These are phyloP conservation scores for Camelus bactrianus DNA, from an alignment of 2,113 vertebrate genomes.

Conservation along the genomic window DNA sequence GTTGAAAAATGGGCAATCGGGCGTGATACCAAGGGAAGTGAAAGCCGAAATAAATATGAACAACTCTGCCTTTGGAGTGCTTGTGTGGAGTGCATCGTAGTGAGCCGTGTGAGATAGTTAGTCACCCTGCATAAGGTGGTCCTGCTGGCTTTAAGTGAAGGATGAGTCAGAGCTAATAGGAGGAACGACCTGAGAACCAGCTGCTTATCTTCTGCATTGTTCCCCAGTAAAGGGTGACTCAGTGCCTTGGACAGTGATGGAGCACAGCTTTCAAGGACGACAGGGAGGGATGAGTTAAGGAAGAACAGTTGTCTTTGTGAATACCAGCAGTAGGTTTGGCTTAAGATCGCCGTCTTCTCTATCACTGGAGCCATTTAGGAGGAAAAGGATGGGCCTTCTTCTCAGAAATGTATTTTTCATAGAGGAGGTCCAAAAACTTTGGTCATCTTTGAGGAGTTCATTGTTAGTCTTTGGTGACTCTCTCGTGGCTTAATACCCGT, in stretches of 20 bases:
- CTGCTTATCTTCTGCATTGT: neutral
- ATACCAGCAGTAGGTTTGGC: neutral
- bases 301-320: neutral
- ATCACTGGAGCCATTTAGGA: neutral
- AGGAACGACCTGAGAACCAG: neutral
- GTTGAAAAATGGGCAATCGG: neutral
- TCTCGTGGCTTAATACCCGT: neutral
- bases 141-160: neutral
- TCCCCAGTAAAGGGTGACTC: neutral
- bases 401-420: neutral
- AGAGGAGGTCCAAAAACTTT: neutral
- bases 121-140: neutral
- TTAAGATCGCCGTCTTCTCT: neutral
- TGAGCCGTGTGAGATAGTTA: neutral
- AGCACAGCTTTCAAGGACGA: rapidly evolving
- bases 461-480: neutral
- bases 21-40: neutral
- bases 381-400: neutral
- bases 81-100: neutral
- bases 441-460: neutral
- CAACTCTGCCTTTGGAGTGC: neutral
- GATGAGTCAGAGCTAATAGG: neutral
- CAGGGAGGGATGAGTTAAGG: neutral
- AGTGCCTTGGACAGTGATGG: neutral
- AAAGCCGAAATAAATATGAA: neutral